Base-by-base conservation (phyloP, 2,797 vertebrate species). In the Crenichthys baileyi region DNA sequence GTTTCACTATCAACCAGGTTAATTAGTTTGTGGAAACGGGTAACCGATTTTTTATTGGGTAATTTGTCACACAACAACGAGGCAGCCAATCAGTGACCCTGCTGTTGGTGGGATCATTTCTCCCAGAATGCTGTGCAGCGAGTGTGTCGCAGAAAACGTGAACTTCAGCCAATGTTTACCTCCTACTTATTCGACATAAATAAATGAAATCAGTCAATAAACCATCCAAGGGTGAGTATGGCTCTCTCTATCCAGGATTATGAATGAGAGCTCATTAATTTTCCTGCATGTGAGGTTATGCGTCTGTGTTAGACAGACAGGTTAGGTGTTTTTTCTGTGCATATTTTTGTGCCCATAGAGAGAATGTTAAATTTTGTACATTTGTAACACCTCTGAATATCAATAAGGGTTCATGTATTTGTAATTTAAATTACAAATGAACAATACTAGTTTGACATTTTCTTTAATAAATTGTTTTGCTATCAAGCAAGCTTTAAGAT, bases 181-280 rank as follows among this genome's bases (percentile, higher is more conserved):
- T 97, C 96, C 90, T 89, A 95, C 96, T 97, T 96, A 97, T 97
- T 97, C 97, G 97, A 95, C 97, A 96, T 96, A 97, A 97, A 97
- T 98, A 98, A 98, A 97, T 97, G 97, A 97, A 98, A 97, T 97
- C 97, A 98, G 98, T 98, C 97, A 98, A 98, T 97, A 98, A 95
- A 96, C 95, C 97, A 97, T 95, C 96, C 96, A 96, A 98, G 97
- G 97, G 97, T 97, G 97, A 98, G 97, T 96, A 91, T 95, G 96
- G 96, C 93, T 97, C 97, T 97, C 96, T 97, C 96, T 96, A 93
- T 95, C 96, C 95, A 92, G 96, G 96, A 96, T 97, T 95, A 95
- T 95, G 94, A 95, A 95, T 94, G 94, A 94, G 93, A 93, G 91
- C 93, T 95, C 94, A 94, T 96, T 95, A 93, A 94, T 94, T 95